Conservation (phyloP, 2,113 vertebrate genomes). For the Calyptommatus sinebrachiatus region DNA sequence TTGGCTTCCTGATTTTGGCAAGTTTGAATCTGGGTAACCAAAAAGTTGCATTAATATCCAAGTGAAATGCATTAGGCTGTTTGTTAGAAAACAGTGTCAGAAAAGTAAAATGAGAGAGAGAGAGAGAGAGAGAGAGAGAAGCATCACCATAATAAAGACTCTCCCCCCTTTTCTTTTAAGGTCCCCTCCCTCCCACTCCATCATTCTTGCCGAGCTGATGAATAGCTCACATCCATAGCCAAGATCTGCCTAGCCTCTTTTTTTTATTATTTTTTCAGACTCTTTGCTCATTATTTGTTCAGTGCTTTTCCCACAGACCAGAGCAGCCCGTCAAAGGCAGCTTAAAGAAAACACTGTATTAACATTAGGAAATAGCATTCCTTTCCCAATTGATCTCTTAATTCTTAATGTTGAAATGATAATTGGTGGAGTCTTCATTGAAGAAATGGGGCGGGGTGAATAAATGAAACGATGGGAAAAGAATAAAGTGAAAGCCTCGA, state of each 20-base stretch:
- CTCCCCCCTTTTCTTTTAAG: constrained; percentile 62
- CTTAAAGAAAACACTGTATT: constrained; percentile 91
- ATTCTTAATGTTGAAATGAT: constrained; percentile 98
- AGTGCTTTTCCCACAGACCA: constrained; percentile 86
- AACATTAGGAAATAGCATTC: constrained; percentile 94
- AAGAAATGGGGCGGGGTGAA: constrained; percentile 28
- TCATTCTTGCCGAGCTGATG: constrained; percentile 76
- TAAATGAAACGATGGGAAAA: constrained; percentile 49
- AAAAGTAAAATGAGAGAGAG: constrained; percentile 46
- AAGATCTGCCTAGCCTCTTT: constrained; percentile 72
- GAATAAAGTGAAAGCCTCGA: constrained; percentile 65
- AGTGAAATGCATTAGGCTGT: constrained; percentile 57
- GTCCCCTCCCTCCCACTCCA: constrained; percentile 78
- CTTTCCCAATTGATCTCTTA: constrained; percentile 93
- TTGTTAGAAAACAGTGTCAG: constrained; percentile 65
- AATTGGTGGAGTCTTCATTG: constrained; percentile 86
- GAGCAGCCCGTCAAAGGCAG: constrained; percentile 84
- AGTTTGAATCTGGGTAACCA: constrained; percentile 70
- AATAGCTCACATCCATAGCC: constrained; percentile 76
- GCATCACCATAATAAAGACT: neutral
- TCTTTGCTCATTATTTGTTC: constrained; percentile 81
- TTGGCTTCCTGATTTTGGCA: constrained; percentile 57
- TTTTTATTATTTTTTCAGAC: constrained; percentile 67
- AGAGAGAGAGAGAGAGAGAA: neutral
- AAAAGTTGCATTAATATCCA: constrained; percentile 64